Evolutionary conservation across 23 tunicate species (phyloP).

Genomic region (Ascidia mentula): DNA sequence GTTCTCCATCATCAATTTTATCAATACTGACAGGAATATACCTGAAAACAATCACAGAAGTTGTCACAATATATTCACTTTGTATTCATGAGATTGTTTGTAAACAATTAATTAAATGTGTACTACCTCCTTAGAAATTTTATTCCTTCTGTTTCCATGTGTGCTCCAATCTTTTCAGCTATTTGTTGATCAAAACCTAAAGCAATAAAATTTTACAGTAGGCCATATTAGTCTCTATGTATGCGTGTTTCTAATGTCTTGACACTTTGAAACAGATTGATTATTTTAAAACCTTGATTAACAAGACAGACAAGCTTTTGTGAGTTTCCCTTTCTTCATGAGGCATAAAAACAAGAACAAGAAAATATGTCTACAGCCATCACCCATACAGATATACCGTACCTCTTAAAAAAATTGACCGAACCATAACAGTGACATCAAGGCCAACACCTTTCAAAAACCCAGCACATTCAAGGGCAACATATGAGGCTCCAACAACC

Average conservation of each 20-base stretch:
- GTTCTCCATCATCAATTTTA: conserved; percentile 43
- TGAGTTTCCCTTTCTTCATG: not conserved
- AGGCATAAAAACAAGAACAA: too few relatives aligned
- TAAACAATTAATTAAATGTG: too few relatives aligned
- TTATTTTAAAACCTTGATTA: not conserved
- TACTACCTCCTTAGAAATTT: conserved; percentile 45
- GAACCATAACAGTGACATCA: conserved; percentile 91
- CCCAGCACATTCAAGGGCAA: conserved; percentile 95
- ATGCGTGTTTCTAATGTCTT: not conserved
- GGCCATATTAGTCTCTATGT: too few relatives aligned
- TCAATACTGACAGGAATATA: conserved; percentile 67
- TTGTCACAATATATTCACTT: not conserved
- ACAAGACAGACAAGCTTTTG: not conserved
- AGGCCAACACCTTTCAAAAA: conserved; percentile 82
- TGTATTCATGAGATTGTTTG: not conserved
- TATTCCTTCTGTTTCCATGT: conserved; percentile 58
- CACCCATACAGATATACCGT: not conserved
- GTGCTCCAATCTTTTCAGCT: conserved; percentile 80
- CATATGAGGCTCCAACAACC: conserved; percentile 91
- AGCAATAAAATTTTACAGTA: not conserved
- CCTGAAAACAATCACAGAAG: conserved; percentile 16
- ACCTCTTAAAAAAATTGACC: conserved; percentile 94
- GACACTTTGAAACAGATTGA: not conserved
- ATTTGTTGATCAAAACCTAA: conserved; percentile 93
- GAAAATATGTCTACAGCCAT: too few relatives aligned